These are phyloP conservation scores for Aldrovandia affinis DNA, from an alignment of 2,797 vertebrate genomes.

Conservation along the genomic window DNA sequence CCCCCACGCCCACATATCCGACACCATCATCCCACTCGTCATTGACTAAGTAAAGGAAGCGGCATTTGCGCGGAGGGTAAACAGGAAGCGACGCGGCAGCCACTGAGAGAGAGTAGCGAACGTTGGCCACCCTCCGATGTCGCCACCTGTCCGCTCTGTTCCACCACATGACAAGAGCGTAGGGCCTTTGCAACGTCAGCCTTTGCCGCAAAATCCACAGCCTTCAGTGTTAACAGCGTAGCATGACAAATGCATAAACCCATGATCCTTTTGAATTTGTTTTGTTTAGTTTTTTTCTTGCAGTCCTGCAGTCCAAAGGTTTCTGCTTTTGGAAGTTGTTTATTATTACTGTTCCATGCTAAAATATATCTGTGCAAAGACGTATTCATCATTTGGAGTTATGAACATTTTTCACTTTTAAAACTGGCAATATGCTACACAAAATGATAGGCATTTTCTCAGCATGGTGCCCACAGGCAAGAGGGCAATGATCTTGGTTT, in stretches of 20 bases:
- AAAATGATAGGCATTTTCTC: background rate
- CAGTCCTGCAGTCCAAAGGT: background rate
- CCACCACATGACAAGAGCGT: background rate
- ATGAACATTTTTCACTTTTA: background rate
- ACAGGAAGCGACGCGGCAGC: background rate
- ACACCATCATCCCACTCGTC: background rate
- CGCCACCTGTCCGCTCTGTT: background rate
- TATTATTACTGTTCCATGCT: background rate
- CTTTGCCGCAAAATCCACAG: background rate
- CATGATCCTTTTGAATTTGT: background rate
- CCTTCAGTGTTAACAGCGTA: background rate
- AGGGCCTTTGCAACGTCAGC: background rate
- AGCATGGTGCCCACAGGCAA: background rate
- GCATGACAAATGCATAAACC: no score
- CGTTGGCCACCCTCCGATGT: background rate
- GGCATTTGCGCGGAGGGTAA: background rate
- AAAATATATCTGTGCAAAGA: background rate
- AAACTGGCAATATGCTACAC: background rate
- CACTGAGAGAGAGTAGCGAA: background rate
- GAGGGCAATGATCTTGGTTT: slow-evolving; percentile 3
- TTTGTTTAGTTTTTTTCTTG: background rate
- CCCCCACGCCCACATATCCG: background rate
- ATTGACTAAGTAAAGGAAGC: background rate
- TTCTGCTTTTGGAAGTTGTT: background rate
- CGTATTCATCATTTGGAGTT: background rate